These are phyloP conservation scores for Micrastur ruficollis DNA, from an alignment of 2,797 vertebrate species.

Conservation along the genomic window DNA sequence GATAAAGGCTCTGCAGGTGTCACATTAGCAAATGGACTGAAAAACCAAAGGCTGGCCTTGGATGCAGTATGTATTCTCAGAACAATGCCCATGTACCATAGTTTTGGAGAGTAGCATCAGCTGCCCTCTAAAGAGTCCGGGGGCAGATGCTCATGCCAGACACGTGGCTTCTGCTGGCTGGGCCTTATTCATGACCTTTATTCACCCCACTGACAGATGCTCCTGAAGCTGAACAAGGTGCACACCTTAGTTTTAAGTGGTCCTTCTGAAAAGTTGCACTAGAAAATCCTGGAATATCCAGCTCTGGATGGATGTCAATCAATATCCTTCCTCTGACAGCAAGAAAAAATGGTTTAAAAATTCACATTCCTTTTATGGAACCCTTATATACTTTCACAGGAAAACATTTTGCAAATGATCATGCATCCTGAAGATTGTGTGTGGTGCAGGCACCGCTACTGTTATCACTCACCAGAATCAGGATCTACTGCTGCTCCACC, in stretches of 20 bases:
- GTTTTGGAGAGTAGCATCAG: background rate
- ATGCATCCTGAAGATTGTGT: fast-evolving
- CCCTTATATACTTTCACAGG: background rate
- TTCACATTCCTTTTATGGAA: background rate
- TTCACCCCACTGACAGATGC: background rate
- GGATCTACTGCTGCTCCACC: conserved; percentile 97
- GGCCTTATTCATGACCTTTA: background rate
- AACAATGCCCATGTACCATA: background rate
- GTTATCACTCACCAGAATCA: conserved; percentile 84
- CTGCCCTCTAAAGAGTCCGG: background rate
- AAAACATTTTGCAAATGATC: background rate
- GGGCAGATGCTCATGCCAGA: background rate
- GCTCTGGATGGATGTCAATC: background rate
- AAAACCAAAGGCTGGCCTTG: background rate
- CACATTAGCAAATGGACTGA: background rate
- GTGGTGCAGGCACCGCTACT: background rate
- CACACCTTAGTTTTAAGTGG: fast-evolving
- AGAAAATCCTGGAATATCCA: background rate
- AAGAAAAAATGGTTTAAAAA: background rate
- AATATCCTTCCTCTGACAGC: background rate
- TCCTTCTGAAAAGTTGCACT: background rate
- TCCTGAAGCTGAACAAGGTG: background rate
- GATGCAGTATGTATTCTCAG: background rate
- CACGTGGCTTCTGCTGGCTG: background rate
- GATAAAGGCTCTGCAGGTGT: background rate